Evolutionary conservation across 1,140 invertebrate genomes (phyloP).

Genomic region (Drosophila auraria): DNA sequence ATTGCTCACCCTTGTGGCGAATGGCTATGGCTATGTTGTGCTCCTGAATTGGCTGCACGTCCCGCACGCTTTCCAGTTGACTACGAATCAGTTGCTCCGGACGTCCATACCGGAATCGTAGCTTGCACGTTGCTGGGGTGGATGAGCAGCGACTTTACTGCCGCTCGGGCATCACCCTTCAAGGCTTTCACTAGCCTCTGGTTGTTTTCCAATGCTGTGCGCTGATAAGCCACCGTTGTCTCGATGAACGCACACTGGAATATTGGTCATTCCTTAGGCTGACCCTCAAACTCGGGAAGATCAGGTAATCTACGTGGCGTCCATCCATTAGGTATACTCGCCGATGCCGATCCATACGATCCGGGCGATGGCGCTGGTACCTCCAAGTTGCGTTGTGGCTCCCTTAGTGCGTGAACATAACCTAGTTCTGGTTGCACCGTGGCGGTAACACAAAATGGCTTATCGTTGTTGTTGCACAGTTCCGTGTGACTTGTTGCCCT

Average conservation of each 20-base stretch:
- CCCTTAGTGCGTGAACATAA: background rate
- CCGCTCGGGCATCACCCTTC: slow-evolving; percentile 4
- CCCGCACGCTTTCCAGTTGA: slow-evolving; percentile 8
- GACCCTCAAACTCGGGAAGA: slow-evolving; percentile 16
- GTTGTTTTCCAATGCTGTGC: slow-evolving; percentile 1
- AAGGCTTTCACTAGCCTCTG: slow-evolving; percentile 8
- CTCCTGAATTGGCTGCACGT: slow-evolving; percentile 7
- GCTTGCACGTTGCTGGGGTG: background rate
- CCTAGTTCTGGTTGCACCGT: background rate
- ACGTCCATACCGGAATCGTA: background rate
- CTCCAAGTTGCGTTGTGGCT: slow-evolving; percentile 1
- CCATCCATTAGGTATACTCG: background rate
- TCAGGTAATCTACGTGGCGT: slow-evolving; percentile 4
- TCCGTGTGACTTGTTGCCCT: background rate
- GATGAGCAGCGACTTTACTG: slow-evolving; percentile 14
- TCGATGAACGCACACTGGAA: background rate
- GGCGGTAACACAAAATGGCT: slow-evolving; percentile 5
- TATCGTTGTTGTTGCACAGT: slow-evolving; percentile 6
- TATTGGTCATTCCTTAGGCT: slow-evolving; percentile 22
- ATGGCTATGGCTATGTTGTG: slow-evolving; percentile 1
- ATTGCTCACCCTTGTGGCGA: slow-evolving; percentile 14
- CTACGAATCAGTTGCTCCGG: slow-evolving; percentile 15
- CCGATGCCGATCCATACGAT: background rate
- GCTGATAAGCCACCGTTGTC: background rate
- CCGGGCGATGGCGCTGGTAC: background rate